A percentile compares a stretch with the other conserved stretches of the same genome.
These are phyloP conservation scores for Brachyalestes nurse DNA, from an alignment of 2,797 vertebrate genomes.

Conservation along the genomic window DNA sequence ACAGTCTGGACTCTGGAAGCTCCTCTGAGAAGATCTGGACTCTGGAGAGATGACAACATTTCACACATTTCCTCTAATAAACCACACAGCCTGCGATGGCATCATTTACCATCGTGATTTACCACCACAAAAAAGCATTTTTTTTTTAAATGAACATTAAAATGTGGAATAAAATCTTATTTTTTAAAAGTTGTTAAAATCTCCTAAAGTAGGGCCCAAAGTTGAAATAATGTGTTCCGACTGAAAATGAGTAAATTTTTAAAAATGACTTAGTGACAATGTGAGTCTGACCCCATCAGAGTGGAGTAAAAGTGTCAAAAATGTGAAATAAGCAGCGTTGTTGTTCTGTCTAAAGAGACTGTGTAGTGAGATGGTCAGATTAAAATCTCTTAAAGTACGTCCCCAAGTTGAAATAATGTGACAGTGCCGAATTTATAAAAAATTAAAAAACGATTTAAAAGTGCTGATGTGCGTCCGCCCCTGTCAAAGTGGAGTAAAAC, in stretches of 20 bases:
- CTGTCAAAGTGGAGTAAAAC: background rate
- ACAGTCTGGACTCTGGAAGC: too few species aligned
- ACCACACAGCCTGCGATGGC: background rate
- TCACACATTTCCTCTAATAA: background rate
- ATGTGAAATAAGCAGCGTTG: too few species aligned
- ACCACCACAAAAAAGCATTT: background rate
- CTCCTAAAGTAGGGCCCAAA: conserved; percentile 20
- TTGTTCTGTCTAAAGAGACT: too few species aligned
- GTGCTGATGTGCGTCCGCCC: background rate
- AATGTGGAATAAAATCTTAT: background rate
- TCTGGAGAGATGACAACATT: background rate
- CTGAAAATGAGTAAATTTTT: too few species aligned
- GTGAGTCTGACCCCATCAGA: too few species aligned
- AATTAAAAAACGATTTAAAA: background rate
- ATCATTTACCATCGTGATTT: background rate
- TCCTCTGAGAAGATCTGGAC: too few species aligned
- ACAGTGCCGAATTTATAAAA: too few species aligned
- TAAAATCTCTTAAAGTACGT: conserved; percentile 20
- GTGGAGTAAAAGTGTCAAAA: too few species aligned
- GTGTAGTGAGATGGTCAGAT: too few species aligned
- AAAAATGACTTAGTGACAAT: too few species aligned
- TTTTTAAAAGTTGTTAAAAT: conserved; percentile 1
- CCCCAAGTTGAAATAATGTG: background rate
- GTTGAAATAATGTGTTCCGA: background rate
- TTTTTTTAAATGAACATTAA: background rate